phyloP scores from a whole-genome alignment of 2,113 vertebrate genomes.

The Aepyceros melampus region DNA sequence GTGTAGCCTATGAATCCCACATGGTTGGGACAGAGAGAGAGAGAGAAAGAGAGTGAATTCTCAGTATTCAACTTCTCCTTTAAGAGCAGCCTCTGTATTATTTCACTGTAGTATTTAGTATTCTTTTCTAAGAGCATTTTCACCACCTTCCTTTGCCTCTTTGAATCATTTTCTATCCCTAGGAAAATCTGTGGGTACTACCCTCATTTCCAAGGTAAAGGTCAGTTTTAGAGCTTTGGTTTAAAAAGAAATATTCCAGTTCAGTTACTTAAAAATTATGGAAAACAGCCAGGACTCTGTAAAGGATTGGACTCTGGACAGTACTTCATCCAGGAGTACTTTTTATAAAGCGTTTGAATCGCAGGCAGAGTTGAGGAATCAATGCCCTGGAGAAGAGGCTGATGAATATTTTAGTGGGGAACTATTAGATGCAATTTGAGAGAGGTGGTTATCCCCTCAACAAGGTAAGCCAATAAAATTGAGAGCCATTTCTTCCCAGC shows the following conservation, averaged over 20 bases:
- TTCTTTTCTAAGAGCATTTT: not conserved
- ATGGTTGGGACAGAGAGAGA: not conserved
- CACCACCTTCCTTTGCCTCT: not conserved
- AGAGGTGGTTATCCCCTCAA: not conserved
- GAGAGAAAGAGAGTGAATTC: not conserved
- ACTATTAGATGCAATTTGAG: constrained; percentile 37
- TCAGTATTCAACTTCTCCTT: not conserved
- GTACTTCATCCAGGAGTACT: not conserved
- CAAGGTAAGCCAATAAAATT: not conserved
- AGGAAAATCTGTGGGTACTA: not conserved
- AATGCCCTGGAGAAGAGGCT: constrained; percentile 2
- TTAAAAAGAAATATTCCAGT: not conserved
- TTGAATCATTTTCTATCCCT: fast-evolving
- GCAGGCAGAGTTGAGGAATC: not conserved
- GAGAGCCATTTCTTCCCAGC: constrained; percentile 27
- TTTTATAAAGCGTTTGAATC: constrained; percentile 19
- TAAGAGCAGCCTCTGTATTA: not conserved
- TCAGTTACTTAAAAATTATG: not conserved
- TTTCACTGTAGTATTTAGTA: not conserved
- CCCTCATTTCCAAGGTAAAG: not conserved
- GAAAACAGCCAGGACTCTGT: not conserved
- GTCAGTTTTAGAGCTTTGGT: constrained; percentile 3
- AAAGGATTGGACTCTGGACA: not conserved
- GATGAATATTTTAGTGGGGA: constrained; percentile 77
- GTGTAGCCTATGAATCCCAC: no score